Percentiles rank a stretch among this genome's conserved stretches.
These are phyloP conservation scores for Drosophila santomea DNA, from an alignment of 1,140 invertebrate species.

Conservation along the genomic window DNA sequence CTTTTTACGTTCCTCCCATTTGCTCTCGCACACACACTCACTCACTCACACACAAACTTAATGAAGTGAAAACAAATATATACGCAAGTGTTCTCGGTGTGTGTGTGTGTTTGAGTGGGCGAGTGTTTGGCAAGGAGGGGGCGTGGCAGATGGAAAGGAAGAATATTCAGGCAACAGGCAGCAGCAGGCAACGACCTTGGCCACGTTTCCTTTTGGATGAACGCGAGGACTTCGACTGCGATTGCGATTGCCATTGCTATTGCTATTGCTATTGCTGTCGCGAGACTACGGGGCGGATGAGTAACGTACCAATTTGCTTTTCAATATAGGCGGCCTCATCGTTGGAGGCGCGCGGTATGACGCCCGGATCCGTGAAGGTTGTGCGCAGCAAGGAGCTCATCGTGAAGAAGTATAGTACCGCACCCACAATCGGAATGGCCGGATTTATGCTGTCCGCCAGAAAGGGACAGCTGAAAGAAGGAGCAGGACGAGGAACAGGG, in stretches of 20 bases:
- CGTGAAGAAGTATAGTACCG: constrained; percentile 94
- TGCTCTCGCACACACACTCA: constrained; percentile 35
- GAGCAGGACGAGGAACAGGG: constrained; percentile 71
- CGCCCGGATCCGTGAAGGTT: constrained; percentile 97
- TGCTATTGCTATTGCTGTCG: not conserved
- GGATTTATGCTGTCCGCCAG: constrained; percentile 92
- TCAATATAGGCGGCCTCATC: constrained; percentile 97
- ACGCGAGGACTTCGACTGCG: constrained; percentile 32
- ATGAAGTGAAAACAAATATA: constrained; percentile 80
- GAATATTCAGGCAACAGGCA: constrained; percentile 68
- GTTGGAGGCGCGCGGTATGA: constrained; percentile 94
- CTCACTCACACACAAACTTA: constrained; percentile 55
- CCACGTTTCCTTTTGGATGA: constrained; percentile 59
- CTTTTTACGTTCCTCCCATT: constrained; percentile 60
- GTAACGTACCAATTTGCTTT: constrained; percentile 90
- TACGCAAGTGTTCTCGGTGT: constrained; percentile 14
- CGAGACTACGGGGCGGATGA: not conserved
- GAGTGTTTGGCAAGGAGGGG: constrained; percentile 17
- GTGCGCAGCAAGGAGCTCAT: constrained; percentile 95
- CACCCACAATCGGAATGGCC: constrained; percentile 95
- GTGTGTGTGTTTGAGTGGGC: constrained; percentile 35
- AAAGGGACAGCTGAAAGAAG: constrained; percentile 92
- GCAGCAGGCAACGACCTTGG: constrained; percentile 66
- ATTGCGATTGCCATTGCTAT: not conserved
- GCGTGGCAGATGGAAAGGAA: constrained; percentile 12